Evolutionary conservation across 2,888 invertebrate species (phyloP).

Genomic region (Ctena decussata): DNA sequence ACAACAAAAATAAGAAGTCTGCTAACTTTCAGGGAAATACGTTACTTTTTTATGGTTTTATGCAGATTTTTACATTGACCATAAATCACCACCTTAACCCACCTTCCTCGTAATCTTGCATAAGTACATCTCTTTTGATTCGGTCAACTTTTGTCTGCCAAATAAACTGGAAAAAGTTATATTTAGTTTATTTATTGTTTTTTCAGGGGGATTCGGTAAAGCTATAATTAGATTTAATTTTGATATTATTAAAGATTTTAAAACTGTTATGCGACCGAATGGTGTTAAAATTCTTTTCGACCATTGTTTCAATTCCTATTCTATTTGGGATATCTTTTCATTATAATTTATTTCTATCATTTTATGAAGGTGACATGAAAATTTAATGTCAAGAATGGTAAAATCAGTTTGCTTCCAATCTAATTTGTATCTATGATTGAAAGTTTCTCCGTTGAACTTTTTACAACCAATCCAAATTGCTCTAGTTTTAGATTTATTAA

Average conservation of each 20-base stretch:
- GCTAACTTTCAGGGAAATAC: too few relatives aligned
- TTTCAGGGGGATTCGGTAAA: not conserved
- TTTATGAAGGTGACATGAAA: not conserved
- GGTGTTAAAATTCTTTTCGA: not conserved
- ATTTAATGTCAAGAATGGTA: not conserved
- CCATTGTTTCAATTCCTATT: not conserved
- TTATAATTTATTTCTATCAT: not conserved
- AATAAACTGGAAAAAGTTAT: not conserved
- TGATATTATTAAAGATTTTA: not conserved
- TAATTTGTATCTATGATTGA: not conserved
- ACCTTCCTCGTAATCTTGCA: not conserved
- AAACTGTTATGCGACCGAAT: not conserved
- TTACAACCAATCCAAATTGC: not conserved
- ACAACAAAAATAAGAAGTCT: too few relatives aligned
- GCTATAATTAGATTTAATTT: not conserved
- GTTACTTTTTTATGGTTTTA: too few relatives aligned
- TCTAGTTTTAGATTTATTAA: not conserved
- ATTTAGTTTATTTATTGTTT: not conserved
- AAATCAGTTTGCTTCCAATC: not conserved
- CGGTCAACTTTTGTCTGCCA: not conserved
- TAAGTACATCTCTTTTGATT: not conserved
- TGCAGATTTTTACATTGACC: too few relatives aligned
- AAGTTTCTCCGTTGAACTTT: not conserved
- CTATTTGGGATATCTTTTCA: not conserved
- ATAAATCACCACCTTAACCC: too few relatives aligned